Conservation (phyloP, 2,888 invertebrate species). For the Cerastoderma edule region DNA sequence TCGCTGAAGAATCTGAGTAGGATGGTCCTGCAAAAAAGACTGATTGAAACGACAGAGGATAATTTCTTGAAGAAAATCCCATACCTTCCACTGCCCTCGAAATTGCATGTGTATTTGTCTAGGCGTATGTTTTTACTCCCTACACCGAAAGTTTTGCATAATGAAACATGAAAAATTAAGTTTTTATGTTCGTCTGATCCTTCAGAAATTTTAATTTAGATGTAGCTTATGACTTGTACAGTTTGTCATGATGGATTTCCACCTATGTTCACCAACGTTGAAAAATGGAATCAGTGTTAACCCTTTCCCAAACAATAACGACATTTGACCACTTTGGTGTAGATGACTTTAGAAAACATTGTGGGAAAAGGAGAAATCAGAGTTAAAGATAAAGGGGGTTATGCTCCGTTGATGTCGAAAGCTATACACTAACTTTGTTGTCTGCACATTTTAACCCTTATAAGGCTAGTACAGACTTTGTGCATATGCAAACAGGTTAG, state of each 20-base stretch:
- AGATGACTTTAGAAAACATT: background rate
- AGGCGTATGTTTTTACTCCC: constrained; percentile 80
- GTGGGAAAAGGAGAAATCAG: no score
- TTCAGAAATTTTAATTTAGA: no score
- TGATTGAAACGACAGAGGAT: constrained; percentile 69
- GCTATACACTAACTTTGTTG: no score
- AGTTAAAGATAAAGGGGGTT: no score
- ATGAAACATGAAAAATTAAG: constrained; percentile 44
- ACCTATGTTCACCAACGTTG: background rate
- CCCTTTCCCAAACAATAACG: background rate
- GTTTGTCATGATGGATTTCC: background rate
- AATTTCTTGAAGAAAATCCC: constrained; percentile 75
- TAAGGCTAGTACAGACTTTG: no score
- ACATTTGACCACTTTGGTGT: background rate
- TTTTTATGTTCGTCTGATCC: no score
- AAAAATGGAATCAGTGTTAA: background rate
- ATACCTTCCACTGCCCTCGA: constrained; percentile 80
- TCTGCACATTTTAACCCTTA: no score
- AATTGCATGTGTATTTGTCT: constrained; percentile 78
- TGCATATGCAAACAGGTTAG: no score
- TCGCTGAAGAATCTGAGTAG: constrained; percentile 83
- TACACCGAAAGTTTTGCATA: constrained; percentile 55
- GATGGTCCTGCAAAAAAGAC: constrained; percentile 80
- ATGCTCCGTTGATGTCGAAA: no score
- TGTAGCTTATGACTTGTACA: no score